Evolutionary conservation across 2,888 invertebrate species (phyloP).

Genomic region (Lymantria dispar): DNA sequence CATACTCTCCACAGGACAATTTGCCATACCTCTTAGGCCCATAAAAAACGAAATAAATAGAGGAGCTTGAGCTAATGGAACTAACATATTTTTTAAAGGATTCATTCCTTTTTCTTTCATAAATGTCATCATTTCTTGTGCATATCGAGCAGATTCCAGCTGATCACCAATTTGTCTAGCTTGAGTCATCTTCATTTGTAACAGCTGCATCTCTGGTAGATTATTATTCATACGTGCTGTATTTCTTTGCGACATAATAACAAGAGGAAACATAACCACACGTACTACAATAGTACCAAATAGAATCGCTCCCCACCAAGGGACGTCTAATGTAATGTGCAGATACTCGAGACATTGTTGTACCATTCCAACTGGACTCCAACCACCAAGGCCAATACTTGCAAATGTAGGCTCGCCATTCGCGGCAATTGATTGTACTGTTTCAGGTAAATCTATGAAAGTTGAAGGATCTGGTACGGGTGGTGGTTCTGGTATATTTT

Average conservation of each 20-base stretch:
- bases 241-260: constrained; percentile 91
- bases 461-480: constrained; percentile 65
- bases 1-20: constrained; percentile 95
- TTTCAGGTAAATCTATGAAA: constrained; percentile 53
- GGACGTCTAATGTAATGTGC: constrained; percentile 90
- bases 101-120: constrained; percentile 92
- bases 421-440: constrained; percentile 64
- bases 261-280: constrained; percentile 90
- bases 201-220: constrained; percentile 91
- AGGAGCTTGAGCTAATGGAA: constrained; percentile 92
- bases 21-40: constrained; percentile 93
- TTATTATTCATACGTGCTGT: constrained; percentile 91
- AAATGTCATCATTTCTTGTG: constrained; percentile 89
- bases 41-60: constrained; percentile 96
- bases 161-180: constrained; percentile 93
- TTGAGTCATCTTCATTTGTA: constrained; percentile 93
- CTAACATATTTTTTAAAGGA: constrained; percentile 90
- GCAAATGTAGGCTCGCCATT: constrained; percentile 90
- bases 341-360: constrained; percentile 91
- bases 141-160: constrained; percentile 88
- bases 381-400: constrained; percentile 92
- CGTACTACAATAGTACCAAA: constrained; percentile 91
- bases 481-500: constrained; percentile 73
- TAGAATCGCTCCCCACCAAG: constrained; percentile 96
- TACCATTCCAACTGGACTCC: constrained; percentile 91